A percentile compares a stretch with the other conserved stretches of the same genome.
phyloP scores from a whole-genome alignment of 2,113 vertebrate genomes.

The Ornithorhynchus anatinus region DNA sequence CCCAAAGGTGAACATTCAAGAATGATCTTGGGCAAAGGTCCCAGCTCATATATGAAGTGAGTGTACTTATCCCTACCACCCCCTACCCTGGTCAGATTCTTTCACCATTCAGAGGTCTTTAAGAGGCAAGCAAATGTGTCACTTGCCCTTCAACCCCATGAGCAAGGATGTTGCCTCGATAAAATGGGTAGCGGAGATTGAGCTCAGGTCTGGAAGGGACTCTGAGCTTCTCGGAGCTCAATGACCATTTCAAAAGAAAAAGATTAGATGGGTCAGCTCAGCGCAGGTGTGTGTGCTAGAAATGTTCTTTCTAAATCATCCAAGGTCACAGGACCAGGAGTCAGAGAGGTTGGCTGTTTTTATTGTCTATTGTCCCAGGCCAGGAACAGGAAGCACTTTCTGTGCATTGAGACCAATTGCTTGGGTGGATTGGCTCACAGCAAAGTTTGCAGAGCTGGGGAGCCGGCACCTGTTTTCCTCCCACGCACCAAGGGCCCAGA shows the following conservation, averaged over 20 bases:
- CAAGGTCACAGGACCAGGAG: conserved; percentile 11
- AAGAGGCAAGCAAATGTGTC: too few species aligned
- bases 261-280: background rate
- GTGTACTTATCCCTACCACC: too few species aligned
- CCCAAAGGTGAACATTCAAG: too few species aligned
- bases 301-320: conserved; percentile 30
- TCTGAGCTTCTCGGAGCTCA: background rate
- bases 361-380: conserved; percentile 7
- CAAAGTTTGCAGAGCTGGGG: background rate
- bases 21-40: too few species aligned
- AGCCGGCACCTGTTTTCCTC: conserved; percentile 25
- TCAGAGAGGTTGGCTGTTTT: conserved; percentile 2
- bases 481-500: background rate
- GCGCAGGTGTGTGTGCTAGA: conserved; percentile 11
- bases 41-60: too few species aligned
- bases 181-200: too few species aligned
- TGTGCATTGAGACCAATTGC: background rate
- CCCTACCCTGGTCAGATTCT: too few species aligned
- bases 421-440: conserved; percentile 12
- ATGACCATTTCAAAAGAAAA: background rate
- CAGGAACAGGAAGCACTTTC: conserved; percentile 39
- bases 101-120: too few species aligned
- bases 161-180: too few species aligned
- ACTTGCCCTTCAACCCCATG: too few species aligned
- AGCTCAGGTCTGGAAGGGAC: background rate